These are phyloP conservation scores for Ataeniobius toweri DNA, from an alignment of 2,797 vertebrate species.

Conservation along the genomic window DNA sequence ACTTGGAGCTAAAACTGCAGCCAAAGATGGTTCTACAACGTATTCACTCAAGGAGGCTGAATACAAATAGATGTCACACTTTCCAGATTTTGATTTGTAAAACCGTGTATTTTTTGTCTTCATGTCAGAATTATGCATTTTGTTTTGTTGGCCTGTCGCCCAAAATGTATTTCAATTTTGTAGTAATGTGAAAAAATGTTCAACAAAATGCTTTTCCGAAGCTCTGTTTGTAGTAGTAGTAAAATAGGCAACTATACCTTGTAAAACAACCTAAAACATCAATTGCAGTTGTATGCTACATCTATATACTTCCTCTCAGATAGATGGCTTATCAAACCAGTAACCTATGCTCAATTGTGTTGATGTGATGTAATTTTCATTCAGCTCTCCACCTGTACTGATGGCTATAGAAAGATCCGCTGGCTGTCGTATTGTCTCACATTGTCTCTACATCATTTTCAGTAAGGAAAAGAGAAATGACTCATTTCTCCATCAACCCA, in stretches of 20 bases:
- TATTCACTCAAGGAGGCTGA: not conserved
- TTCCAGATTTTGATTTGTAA: not conserved
- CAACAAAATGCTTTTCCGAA: not conserved
- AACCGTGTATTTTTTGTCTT: not conserved
- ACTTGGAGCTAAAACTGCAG: not conserved
- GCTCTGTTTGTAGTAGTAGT: not conserved
- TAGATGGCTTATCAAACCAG: not conserved
- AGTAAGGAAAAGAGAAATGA: not conserved
- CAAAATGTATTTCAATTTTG: not conserved
- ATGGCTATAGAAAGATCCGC: conserved; percentile 1
- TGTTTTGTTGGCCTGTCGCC: not conserved
- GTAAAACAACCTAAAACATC: not conserved
- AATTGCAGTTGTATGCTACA: not conserved
- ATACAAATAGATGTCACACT: not conserved
- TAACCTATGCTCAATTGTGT: not conserved
- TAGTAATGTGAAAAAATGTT: not conserved
- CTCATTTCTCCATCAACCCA: not conserved
- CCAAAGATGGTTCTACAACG: not conserved
- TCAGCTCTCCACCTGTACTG: not conserved
- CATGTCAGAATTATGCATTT: not conserved
- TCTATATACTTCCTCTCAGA: not conserved
- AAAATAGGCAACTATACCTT: not conserved
- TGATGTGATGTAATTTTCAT: conserved; percentile 2
- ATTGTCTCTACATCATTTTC: not conserved
- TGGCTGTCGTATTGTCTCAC: not conserved